Evolutionary conservation across 2,888 invertebrate genomes (phyloP), one percentile per base, ranked within the genome.

Genomic region (Stenchaetothrips biformis): DNA sequence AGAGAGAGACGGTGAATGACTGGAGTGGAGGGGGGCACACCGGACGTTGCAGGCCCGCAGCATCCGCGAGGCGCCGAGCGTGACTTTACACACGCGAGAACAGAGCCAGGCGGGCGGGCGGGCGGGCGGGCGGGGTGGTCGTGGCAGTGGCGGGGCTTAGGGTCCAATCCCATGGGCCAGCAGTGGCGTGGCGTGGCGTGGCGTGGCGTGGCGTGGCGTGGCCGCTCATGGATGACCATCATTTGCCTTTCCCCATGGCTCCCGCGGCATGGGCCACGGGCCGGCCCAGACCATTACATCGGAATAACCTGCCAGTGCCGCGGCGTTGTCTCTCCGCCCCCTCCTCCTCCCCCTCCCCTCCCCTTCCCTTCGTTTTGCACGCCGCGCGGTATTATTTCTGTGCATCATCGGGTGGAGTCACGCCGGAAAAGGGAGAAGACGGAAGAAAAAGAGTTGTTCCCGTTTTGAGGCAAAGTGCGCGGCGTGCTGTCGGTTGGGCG

Each of bases 161-260:
- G 37, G 37, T 37, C 37, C 37, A 37, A 37, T 37, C 37, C 37
- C 37, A 37, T 37, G 37, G 37, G 37, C 37, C 37, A 37, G 37
- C 37, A 37, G 37, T 37, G 37, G 37, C 37, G 37, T 37, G 37
- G 37, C 53, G 9, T 13, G 53, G 18, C 53, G 53, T 11, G 53
- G 16, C 53, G 16, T 11, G 11, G 53, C 53, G 13, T 53, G 53
- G 53, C 53, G 18, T 13, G 53, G 53, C 53, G 18, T 53, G 53
- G 53, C 53, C 21, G 67, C 67, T 67, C 67, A 67, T 67, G 67
- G 67, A 67, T 53, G 53, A 53, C 53, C 13, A 53, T 67, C 67
- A 67, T 67, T 67, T 67, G 67, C 67, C 67, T 67, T 67, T 67
- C 67, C 21, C 67, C 21, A 18, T 18, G 13, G 9, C 53, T 53